Percentiles rank a stretch among this genome's conserved stretches.
These are phyloP conservation scores for Pitangus sulphuratus DNA, from an alignment of 2,797 vertebrate genomes.

Conservation along the genomic window DNA sequence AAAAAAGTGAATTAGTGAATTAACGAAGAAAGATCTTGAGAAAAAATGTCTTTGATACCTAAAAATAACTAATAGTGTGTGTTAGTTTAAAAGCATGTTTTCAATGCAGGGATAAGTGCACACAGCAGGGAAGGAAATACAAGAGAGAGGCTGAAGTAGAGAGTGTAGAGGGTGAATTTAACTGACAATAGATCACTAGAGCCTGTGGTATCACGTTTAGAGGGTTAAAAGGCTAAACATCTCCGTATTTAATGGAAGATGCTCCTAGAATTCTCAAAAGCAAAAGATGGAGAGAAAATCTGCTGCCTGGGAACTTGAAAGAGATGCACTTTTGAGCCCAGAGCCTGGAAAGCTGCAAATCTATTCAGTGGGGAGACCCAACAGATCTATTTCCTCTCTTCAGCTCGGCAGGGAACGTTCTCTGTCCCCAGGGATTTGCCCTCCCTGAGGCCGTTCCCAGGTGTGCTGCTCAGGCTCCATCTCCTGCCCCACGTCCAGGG, in stretches of 20 bases:
- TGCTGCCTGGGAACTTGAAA: slow-evolving; percentile 56
- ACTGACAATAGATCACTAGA: slow-evolving; percentile 66
- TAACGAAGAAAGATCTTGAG: slow-evolving; percentile 69
- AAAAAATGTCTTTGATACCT: slow-evolving; percentile 63
- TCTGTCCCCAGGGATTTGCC: not conserved
- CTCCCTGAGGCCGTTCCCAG: not conserved
- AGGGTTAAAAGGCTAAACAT: slow-evolving; percentile 65
- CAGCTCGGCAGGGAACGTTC: not conserved
- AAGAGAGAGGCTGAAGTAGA: slow-evolving; percentile 36
- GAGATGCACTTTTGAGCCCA: not conserved
- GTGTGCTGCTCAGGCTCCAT: accelerated
- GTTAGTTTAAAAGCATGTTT: slow-evolving; percentile 63
- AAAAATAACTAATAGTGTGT: slow-evolving; percentile 51
- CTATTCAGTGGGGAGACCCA: not conserved
- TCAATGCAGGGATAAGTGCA: slow-evolving; percentile 57
- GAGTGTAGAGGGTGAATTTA: slow-evolving; percentile 63
- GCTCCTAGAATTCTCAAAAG: slow-evolving; percentile 59
- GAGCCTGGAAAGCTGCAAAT: not conserved
- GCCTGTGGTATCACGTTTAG: slow-evolving; percentile 36
- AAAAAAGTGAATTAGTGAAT: slow-evolving; percentile 68
- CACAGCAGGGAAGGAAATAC: slow-evolving; percentile 54
- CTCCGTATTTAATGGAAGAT: slow-evolving; percentile 52
- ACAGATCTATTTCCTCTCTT: not conserved
- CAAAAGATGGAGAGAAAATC: slow-evolving; percentile 43
- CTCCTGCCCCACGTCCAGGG: accelerated